Evolutionary conservation across 2,797 vertebrate genomes (phyloP), one percentile per base, ranked within the genome.

Genomic region (Galagoides demidoff): DNA sequence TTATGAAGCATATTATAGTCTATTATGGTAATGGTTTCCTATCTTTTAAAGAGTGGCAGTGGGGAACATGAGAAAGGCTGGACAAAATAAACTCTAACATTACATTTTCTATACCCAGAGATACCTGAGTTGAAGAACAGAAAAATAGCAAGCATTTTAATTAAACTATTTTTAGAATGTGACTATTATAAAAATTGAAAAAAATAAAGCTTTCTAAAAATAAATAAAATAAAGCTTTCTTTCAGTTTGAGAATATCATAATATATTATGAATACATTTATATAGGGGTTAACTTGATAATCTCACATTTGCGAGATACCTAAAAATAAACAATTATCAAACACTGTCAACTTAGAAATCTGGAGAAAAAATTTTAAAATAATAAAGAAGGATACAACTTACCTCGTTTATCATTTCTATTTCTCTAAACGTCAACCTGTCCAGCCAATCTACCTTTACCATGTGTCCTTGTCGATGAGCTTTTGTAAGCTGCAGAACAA

Each of bases 321-420:
- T 82, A 17, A 29, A 27, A 93, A 91, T 29, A 82, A 90, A 77
- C 1, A 96, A 76, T 55, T 82, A 61, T 79, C 27, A 55, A 71
- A 88, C 61, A 73, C 16, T 39, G 7, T 37, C 73, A 49, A 93
- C 20, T 82, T 70, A 90, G 34, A 94, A 55, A 73, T 59, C 13
- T 88, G 1, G 12, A 77, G 43, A 89, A 95, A 79, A 43, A 74
- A 79, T 34, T 78, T 76, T 39, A 3, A 92, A 93, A 63, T 57
- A 55, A 29, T 85, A 95, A 86, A 70, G 4, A 94, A 19, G 3
- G 6, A 76, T n/a, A 71, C 10, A 63, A 94, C 99, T 97, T 95
- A 99, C 99, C 99, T 99, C 99, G 79, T 99, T 99, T 98, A 99
- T 99, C 99, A 99, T 99, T 98, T 99, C 99, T 70, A 99, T 99